These are phyloP conservation scores for Buphagus erythrorhynchus DNA, from an alignment of 2,797 vertebrate genomes.

Conservation along the genomic window DNA sequence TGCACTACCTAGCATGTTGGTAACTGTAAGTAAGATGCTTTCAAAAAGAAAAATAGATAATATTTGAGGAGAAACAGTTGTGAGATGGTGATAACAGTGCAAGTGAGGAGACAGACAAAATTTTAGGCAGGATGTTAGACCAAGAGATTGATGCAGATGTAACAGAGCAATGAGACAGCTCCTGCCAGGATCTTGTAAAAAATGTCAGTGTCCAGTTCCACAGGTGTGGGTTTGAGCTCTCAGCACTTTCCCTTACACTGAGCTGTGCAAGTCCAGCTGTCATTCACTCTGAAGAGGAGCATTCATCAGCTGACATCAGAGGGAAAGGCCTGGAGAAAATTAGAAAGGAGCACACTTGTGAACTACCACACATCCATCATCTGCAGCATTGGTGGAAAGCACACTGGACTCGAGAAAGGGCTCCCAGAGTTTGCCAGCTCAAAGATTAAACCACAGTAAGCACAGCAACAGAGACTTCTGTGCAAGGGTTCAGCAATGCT, in stretches of 20 bases:
- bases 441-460: neutral
- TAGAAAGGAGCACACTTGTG: neutral
- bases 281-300: neutral
- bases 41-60: neutral
- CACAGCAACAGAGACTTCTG: neutral
- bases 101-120: neutral
- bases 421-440: neutral
- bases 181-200: neutral
- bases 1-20: fast-evolving
- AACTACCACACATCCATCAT: neutral
- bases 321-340: neutral
- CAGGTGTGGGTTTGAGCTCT: neutral
- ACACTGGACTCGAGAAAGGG: neutral
- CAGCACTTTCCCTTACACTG: neutral
- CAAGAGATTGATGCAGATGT: neutral
- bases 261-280: neutral
- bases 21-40: neutral
- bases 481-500: neutral
- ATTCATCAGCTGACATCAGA: neutral
- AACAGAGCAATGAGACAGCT: neutral
- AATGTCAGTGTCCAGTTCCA: neutral
- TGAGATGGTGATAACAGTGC: neutral
- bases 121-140: neutral
- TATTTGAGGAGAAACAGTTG: neutral
- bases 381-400: neutral